Evolutionary conservation across 2,113 vertebrate species (phyloP), one percentile per base, ranked within the genome.

Genomic region (Lophura nycthemera): DNA sequence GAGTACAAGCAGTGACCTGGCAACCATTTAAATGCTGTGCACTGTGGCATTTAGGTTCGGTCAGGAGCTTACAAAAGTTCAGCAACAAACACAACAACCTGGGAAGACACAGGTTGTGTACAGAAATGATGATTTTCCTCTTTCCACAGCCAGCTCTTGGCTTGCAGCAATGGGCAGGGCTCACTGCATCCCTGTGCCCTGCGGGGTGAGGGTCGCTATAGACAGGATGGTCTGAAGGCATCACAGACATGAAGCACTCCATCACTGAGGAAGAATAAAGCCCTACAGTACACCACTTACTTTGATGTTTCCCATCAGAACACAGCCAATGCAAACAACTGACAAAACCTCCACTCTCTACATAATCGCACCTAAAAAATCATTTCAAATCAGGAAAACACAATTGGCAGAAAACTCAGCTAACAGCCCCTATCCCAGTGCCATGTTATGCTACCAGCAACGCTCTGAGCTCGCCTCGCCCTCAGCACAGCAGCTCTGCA

Each of bases 131-230:
- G 30, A 17, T 36, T 21, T 21, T n/a, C 29, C 40, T 21, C 40
- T 40, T 30, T 21, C 43, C 86, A 60, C 59, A 17, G 15, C 43
- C 1, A 2, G 2, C 5, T 11, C 11, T 5, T 5, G 47, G 5
- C 12, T 1, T 1, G 2, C 13, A 18, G 4, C 0, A 24, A 21
- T 1, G 52, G 61, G 59, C 10, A 0, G 29, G 54, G 30, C 10
- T 1, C 8, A 61, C 45, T 9, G 50, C 20, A 4, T 1, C 5
- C 52, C 2, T 2, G 30, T 15, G 13, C 45, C 25, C 25, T 1
- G 5, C 2, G 24, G 48, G 32, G 42, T 4, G 40, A 38, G 25
- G 50, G 50, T 27, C 24, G 25, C 50, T 52, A 24, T 11, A 25
- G 24, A 25, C 50, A 52, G 24, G 50, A 27, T 27, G 21, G 22